Evolutionary conservation across 2,113 vertebrate genomes (phyloP).

Genomic region (Morone saxatilis): DNA sequence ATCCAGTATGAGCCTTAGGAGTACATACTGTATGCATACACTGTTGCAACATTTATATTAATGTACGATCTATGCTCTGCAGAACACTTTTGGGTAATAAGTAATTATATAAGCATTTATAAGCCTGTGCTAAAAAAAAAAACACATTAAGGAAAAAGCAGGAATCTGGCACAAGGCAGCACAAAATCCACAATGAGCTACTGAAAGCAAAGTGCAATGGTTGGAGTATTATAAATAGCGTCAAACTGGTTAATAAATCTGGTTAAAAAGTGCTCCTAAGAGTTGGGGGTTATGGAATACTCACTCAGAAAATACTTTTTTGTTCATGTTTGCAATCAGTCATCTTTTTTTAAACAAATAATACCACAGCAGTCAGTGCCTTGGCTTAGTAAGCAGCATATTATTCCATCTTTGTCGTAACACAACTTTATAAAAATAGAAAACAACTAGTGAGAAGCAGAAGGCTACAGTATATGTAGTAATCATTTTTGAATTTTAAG

Average conservation of each 20-base stretch:
- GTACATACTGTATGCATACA: constrained; percentile 46
- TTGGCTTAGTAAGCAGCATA: constrained; percentile 61
- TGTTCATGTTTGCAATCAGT: constrained; percentile 27
- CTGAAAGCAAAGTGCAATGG: constrained; percentile 52
- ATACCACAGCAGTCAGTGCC: constrained; percentile 43
- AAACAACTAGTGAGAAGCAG: constrained; percentile 41
- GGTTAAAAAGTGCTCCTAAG: constrained; percentile 46
- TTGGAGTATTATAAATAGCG: constrained; percentile 44
- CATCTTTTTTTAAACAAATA: constrained; percentile 34
- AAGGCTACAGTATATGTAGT: constrained; percentile 45
- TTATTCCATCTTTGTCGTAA: constrained; percentile 51
- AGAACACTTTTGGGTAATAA: constrained; percentile 64
- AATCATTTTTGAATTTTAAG: constrained; percentile 49
- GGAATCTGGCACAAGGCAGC: constrained; percentile 17
- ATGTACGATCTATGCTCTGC: constrained; percentile 41
- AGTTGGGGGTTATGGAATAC: constrained; percentile 27
- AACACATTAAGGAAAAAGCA: constrained; percentile 16
- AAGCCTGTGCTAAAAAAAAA: constrained; percentile 23
- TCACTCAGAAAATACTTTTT: constrained; percentile 35
- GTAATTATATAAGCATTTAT: constrained; percentile 30
- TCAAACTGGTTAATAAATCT: constrained; percentile 36
- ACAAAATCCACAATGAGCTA: constrained; percentile 41
- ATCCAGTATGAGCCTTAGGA: constrained; percentile 59
- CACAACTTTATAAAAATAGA: constrained; percentile 54
- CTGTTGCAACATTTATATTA: constrained; percentile 48